phyloP scores from a whole-genome alignment of 1,140 invertebrate genomes.

The Saxidomus purpurata region DNA sequence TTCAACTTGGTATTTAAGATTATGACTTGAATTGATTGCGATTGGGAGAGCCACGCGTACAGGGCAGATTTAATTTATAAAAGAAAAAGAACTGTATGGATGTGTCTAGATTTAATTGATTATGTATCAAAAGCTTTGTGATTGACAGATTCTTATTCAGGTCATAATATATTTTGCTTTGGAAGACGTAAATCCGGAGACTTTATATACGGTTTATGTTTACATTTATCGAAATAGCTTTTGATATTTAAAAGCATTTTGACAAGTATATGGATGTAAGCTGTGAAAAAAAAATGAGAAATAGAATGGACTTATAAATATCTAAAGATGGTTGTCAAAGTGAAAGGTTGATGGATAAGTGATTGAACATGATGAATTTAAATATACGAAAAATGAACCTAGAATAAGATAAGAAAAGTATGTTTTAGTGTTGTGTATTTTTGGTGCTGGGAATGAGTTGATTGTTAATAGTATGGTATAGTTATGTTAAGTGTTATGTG shows the following conservation, averaged over 20 bases:
- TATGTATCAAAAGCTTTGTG: neutral
- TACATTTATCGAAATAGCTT: neutral
- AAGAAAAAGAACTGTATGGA: slow-evolving; percentile 3
- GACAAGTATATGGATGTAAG: neutral
- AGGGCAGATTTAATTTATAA: neutral
- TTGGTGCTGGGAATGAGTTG: no score
- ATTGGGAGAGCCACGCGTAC: no score
- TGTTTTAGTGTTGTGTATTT: no score
- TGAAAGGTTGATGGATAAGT: neutral
- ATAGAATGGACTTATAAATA: no score
- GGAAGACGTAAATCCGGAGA: neutral
- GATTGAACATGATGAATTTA: neutral
- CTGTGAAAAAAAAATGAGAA: neutral
- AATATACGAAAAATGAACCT: neutral
- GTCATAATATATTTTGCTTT: neutral
- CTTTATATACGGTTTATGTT: slow-evolving; percentile 16
- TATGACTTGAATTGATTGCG: no score
- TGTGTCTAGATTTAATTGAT: slow-evolving; percentile 22
- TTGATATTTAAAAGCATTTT: neutral
- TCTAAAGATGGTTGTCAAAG: neutral
- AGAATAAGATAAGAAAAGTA: neutral
- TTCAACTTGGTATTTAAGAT: no score
- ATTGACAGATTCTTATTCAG: neutral
- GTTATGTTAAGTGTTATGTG: neutral
- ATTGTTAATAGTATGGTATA: no score